Conservation (phyloP, 2,888 invertebrate genomes). For the Nomada flava region DNA sequence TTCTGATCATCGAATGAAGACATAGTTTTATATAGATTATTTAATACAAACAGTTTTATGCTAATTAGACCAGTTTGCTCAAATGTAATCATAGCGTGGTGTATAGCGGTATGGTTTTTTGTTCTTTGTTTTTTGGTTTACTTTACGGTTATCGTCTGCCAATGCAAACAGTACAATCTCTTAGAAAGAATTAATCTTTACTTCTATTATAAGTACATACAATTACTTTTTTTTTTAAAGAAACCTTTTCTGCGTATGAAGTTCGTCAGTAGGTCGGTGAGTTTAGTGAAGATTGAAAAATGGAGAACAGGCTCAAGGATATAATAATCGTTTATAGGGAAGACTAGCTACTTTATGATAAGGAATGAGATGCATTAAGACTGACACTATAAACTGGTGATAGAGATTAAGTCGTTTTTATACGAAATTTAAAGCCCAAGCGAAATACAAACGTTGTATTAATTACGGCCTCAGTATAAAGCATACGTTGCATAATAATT, state of each 20-base stretch:
- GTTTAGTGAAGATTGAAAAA: background rate
- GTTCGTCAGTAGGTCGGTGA: background rate
- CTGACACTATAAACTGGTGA: constrained; percentile 52
- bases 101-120: constrained; percentile 3
- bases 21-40: constrained; percentile 1
- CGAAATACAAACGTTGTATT: background rate
- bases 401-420: constrained; percentile 45
- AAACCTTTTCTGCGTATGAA: background rate
- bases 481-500: background rate
- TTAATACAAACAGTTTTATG: background rate
- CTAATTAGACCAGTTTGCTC: background rate
- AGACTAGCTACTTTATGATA: constrained; percentile 13
- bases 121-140: background rate
- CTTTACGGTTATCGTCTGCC: background rate
- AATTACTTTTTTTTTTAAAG: background rate
- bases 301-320: background rate
- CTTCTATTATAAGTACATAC: background rate
- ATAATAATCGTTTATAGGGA: constrained; percentile 1
- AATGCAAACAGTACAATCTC: constrained; percentile 48
- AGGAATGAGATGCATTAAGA: constrained; percentile 41
- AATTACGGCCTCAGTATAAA: no score
- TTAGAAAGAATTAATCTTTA: background rate
- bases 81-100: background rate
- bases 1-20: background rate
- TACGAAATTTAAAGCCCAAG: background rate